Base-by-base conservation (phyloP, 64 coral and sea anemone species). In the Stichodactyla mertensii region DNA sequence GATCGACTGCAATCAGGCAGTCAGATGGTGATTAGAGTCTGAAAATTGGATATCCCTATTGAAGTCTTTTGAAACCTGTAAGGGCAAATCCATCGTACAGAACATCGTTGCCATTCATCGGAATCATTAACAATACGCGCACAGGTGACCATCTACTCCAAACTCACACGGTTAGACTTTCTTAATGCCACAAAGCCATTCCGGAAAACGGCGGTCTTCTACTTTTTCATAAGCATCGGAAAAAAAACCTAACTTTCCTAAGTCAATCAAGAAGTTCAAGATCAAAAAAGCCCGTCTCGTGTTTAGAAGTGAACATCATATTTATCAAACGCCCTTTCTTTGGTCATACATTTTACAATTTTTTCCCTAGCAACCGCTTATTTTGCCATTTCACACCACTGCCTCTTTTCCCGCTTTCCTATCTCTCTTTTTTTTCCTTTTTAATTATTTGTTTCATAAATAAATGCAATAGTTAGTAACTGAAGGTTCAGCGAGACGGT, bases 11-110 rank as follows among this genome's bases (percentile, higher is more conserved):
- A 97, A 89, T 93, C 91, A 92, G 84, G 87, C 85, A 97, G 91
- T 93, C 91, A 92, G 84, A 93, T 89, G 89, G 91, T 97, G 91
- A 92, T 92, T 97, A 97, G 89, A 88, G 87, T 89, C 79, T 64
- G 87, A 84, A 83, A 90, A 93, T 97, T 93, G 88, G 88, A 93
- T 90, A 89, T 93, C 86, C 84, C 88, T 90, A 92, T 92, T 97
- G 85, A 93, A 97, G 94, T 62, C 88, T 93, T 97, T 93, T 86
- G 86, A 88, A 88, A 74, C 91, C 61, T 93, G 88, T 93, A 84
- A 87, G 87, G 83, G 61, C 80, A 74, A 78, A 77, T 86, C 71
- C 70, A 89, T 90, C 71, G 93, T 91, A 92, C 83, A 85, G 91
- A 95, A 92, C 84, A 88, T 86, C 58, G 57, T 84, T 95, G 92